phyloP scores from a whole-genome alignment of 53 echinoderm and acorn worm genomes.

The Patiria pectinifera region DNA sequence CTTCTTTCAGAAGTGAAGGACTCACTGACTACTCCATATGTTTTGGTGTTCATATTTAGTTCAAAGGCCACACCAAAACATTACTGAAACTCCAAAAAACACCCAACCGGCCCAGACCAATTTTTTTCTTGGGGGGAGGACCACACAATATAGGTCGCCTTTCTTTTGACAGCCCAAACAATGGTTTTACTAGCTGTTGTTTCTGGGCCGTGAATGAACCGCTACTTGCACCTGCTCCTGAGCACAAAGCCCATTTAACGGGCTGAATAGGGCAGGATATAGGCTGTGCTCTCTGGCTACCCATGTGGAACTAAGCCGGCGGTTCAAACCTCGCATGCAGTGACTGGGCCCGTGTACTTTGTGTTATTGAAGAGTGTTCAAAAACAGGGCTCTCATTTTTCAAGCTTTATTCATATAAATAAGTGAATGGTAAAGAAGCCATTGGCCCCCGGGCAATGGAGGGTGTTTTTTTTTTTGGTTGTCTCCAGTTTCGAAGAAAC shows the following conservation, averaged over 20 bases:
- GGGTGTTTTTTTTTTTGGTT: neutral
- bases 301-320: slow-evolving; percentile 55
- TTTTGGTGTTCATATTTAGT: neutral
- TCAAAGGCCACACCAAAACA: slow-evolving; percentile 15
- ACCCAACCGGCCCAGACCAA: slow-evolving; percentile 6
- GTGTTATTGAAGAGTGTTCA: slow-evolving; percentile 7
- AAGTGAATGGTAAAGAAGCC: slow-evolving; percentile 36
- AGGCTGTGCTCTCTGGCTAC: neutral
- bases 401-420: slow-evolving; percentile 30
- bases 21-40: neutral
- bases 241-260: slow-evolving; percentile 53
- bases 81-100: neutral
- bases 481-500: slow-evolving; percentile 11
- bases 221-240: slow-evolving; percentile 56
- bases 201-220: slow-evolving; percentile 43
- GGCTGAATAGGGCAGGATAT: slow-evolving; percentile 56
- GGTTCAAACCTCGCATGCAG: slow-evolving; percentile 1
- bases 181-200: slow-evolving; percentile 11
- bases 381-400: neutral
- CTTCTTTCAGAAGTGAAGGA: neutral
- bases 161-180: slow-evolving; percentile 12
- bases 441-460: slow-evolving; percentile 35
- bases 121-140: neutral
- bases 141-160: slow-evolving; percentile 37
- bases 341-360: slow-evolving; percentile 55